Evolutionary conservation across 2,797 vertebrate species (phyloP).

Genomic region (Pantherophis vulpinus): DNA sequence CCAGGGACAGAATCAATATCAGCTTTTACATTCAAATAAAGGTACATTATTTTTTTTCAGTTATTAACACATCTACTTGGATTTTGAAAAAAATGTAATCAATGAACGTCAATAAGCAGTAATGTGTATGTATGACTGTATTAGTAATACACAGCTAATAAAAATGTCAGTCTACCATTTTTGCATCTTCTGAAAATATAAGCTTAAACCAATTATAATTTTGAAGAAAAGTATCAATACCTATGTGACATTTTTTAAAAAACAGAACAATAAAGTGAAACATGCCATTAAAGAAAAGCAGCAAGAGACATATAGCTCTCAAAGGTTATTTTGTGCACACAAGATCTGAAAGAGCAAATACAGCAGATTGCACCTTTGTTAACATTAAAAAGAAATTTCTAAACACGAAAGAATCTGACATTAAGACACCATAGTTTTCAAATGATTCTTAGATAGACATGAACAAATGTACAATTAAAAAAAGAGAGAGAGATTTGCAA

Average conservation of each 20-base stretch:
- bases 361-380: not conserved
- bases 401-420: not conserved
- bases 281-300: not conserved
- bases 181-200: slow-evolving; percentile 22
- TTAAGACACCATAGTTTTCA: slow-evolving; percentile 49
- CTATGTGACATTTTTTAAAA: not conserved
- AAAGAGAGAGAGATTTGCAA: slow-evolving; percentile 19
- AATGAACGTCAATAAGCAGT: not conserved
- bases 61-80: not conserved
- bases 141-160: slow-evolving; percentile 11
- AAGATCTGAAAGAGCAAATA: not conserved
- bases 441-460: slow-evolving; percentile 26
- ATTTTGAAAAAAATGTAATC: not conserved
- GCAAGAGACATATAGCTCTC: not conserved
- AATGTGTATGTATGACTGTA: slow-evolving; percentile 8
- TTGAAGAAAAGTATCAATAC: slow-evolving; percentile 9
- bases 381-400: not conserved
- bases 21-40: slow-evolving; percentile 10
- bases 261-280: slow-evolving; percentile 23
- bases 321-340: not conserved
- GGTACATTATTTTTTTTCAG: not conserved
- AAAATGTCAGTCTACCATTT: not conserved
- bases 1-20: not conserved
- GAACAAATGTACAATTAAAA: slow-evolving; percentile 24
- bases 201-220: not conserved